Percentiles rank a stretch among this genome's conserved stretches.
These are phyloP conservation scores for Pterostichus niger DNA, from an alignment of 2,888 invertebrate genomes.

Conservation along the genomic window DNA sequence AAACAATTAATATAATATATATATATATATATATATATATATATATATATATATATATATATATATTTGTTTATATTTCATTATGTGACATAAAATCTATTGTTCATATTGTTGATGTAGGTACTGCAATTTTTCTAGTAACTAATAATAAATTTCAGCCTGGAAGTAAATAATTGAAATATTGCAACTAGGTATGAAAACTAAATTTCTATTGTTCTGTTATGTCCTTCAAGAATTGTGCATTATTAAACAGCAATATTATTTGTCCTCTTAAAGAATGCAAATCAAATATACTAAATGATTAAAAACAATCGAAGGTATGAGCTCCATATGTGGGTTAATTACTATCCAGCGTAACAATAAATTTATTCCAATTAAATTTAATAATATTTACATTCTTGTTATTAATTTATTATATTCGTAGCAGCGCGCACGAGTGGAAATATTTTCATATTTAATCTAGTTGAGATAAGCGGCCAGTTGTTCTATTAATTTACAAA, in stretches of 20 bases:
- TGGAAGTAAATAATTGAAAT: not conserved
- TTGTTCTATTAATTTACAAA: conserved; percentile 14
- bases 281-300: not conserved
- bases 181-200: not conserved
- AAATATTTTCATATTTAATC: conserved; percentile 6
- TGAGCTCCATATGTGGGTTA: conserved; percentile 7
- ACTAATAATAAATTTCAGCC: too few relatives aligned
- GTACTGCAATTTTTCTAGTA: too few relatives aligned
- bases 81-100: too few relatives aligned
- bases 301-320: conserved; percentile 9
- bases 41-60: too few relatives aligned
- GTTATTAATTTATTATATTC: not conserved
- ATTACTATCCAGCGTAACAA: not conserved
- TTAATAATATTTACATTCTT: conserved; percentile 12
- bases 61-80: too few relatives aligned
- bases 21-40: too few relatives aligned
- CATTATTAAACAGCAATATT: not conserved
- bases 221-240: not conserved
- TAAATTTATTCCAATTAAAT: conserved; percentile 5
- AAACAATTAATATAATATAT: too few relatives aligned
- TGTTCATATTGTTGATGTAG: too few relatives aligned
- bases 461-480: not conserved
- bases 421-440: not conserved
- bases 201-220: not conserved
- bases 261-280: conserved; percentile 2